Evolutionary conservation across 2,797 vertebrate species (phyloP).

Genomic region (Danio albolineatus): DNA sequence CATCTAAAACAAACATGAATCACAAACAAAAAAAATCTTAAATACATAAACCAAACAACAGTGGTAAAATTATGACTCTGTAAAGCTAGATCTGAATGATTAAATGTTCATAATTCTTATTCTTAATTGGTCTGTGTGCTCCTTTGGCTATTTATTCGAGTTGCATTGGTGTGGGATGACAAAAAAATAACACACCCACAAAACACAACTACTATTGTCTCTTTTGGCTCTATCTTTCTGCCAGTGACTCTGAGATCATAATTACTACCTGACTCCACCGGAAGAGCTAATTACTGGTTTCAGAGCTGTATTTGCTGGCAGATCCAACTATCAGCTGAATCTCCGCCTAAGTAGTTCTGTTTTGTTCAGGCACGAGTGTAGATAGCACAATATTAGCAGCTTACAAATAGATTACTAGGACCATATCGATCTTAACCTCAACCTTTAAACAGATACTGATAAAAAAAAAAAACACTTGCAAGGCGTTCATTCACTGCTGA

Average conservation of each 20-base stretch:
- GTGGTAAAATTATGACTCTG: slow-evolving; percentile 12
- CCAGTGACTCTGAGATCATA: slow-evolving; percentile 48
- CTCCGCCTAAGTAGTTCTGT: slow-evolving; percentile 1
- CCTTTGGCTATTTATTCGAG: slow-evolving; percentile 3
- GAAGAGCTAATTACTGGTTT: slow-evolving; percentile 57
- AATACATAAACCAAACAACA: slow-evolving; percentile 6
- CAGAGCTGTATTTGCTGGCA: slow-evolving; percentile 50
- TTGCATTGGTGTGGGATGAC: slow-evolving; percentile 18
- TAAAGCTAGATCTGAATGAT: slow-evolving; percentile 18
- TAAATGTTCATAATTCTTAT: slow-evolving; percentile 11
- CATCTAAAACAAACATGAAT: slow-evolving; percentile 6
- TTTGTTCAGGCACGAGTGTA: slow-evolving; percentile 30
- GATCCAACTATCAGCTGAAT: slow-evolving; percentile 31
- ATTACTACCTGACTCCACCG: slow-evolving; percentile 52
- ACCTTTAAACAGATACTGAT: slow-evolving; percentile 3
- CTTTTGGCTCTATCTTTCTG: slow-evolving; percentile 32
- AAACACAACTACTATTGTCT: slow-evolving; percentile 38
- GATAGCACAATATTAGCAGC: slow-evolving; percentile 26
- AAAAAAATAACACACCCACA: slow-evolving; percentile 10
- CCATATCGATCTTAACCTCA: background rate
- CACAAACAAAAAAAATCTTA: background rate
- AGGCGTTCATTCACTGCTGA: slow-evolving; percentile 59
- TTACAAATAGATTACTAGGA: background rate
- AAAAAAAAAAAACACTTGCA: background rate
- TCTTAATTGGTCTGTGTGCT: slow-evolving; percentile 42